Conservation (phyloP, 2,113 vertebrate species). For the Tragulus kanchil region DNA sequence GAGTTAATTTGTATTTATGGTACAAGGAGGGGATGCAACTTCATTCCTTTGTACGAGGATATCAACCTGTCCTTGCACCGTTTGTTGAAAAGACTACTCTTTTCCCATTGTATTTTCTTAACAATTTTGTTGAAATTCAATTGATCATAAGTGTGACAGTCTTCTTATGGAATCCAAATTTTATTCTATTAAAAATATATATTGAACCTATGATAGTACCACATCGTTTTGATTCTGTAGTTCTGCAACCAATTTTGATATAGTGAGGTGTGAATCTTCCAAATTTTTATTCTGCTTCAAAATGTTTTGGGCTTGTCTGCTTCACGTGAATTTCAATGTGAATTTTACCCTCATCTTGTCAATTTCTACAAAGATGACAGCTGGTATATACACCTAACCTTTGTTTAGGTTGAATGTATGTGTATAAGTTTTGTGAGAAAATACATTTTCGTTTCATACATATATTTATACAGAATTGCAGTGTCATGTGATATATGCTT, state of each 20-base stretch:
- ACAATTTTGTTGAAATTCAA: background rate
- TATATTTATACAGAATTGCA: background rate
- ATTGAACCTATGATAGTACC: background rate
- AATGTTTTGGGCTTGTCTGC: background rate
- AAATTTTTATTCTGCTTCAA: background rate
- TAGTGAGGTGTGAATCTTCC: background rate
- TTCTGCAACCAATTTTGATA: background rate
- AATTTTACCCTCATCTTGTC: background rate
- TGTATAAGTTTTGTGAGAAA: background rate
- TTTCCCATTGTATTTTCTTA: background rate
- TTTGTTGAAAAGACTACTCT: background rate
- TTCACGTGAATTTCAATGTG: background rate
- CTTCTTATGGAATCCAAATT: background rate
- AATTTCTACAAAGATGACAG: background rate
- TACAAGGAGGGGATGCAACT: background rate
- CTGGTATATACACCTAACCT: background rate
- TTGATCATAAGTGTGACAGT: background rate
- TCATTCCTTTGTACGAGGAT: background rate
- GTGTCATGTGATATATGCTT: background rate
- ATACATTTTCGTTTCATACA: background rate
- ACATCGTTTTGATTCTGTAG: background rate
- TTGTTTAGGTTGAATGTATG: background rate
- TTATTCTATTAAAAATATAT: background rate
- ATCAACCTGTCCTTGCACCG: background rate
- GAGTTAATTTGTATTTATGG: background rate